Evolutionary conservation across 1,140 invertebrate species (phyloP), one percentile per base, ranked within the genome.

Genomic region (Pseudachorutes palmiensis): DNA sequence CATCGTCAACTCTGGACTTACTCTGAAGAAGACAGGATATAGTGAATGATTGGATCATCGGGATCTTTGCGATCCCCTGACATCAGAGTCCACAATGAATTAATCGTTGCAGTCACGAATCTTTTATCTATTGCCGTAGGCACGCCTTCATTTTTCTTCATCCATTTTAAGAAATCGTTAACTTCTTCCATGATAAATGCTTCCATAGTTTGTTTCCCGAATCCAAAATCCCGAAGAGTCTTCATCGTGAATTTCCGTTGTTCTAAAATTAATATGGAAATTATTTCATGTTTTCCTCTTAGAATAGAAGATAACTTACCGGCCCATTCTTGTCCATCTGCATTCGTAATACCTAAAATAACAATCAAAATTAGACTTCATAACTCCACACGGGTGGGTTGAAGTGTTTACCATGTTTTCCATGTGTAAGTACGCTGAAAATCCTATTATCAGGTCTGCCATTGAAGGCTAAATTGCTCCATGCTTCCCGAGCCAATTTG

Each of bases 171-270:
- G 14, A 72, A 41, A 24, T 71, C 71, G 0, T 5, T 29, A 36
- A 71, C 61, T 49, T 72, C 71, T 26, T 69, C 66, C 49, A 65
- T 64, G 19, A 70, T 63, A 12, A 68, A 28, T 9, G 30, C 41
- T 61, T 72, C 71, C 32, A 70, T 68, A 5, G 66, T 61, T 14
- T 31, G 62, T 51, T 66, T 71, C 2, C 71, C 70, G 24, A 71
- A 72, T 1, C 71, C 71, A n/a, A 72, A 60, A 51, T 72, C 70
- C 16, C 69, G 26, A 1, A 71, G 63, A 19, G 62, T 30, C 60
- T 62, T 9, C 9, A 72, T 30, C 1, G 59, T 26, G 63, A 72
- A 72, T 45, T 70, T 51, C 3, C 71, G 61, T 57, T 71, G 69
- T 45, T 72, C 70, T 55, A 26, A 55, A 55, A 19, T 16, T 16